A percentile compares a stretch with the other conserved stretches of the same genome.
These are phyloP conservation scores for Ctenochaetus hawaiiensis DNA, from an alignment of 2,797 vertebrate species.

Conservation along the genomic window DNA sequence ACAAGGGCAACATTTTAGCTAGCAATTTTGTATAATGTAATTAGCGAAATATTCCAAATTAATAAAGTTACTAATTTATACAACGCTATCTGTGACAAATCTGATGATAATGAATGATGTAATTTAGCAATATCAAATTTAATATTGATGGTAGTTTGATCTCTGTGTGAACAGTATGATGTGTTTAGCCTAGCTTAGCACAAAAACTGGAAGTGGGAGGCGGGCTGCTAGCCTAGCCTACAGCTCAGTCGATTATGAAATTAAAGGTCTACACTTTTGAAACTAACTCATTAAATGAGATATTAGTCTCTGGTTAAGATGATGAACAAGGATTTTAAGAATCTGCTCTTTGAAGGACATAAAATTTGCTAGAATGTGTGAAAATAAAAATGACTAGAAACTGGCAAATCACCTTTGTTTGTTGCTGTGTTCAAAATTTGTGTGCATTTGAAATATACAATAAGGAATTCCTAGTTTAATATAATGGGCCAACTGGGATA, in stretches of 20 bases:
- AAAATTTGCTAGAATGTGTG: not conserved
- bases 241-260: not conserved
- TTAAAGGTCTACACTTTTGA: not conserved
- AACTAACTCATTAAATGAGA: not conserved
- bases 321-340: constrained; percentile 20
- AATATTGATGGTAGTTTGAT: not conserved
- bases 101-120: not conserved
- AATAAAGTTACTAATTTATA: not conserved
- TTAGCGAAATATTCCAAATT: constrained; percentile 7
- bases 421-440: not conserved
- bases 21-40: not conserved
- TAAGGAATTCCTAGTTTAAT: too few relatives aligned
- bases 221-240: not conserved
- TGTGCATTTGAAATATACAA: too few relatives aligned
- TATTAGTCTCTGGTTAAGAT: not conserved
- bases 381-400: not conserved
- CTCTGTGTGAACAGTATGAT: not conserved
- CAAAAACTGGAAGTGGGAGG: constrained; percentile 1
- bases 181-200: constrained; percentile 2
- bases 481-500: not conserved
- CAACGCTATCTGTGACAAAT: not conserved
- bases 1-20: not conserved
- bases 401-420: not conserved
- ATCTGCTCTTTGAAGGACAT: constrained; percentile 2
- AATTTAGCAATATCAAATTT: not conserved